These are phyloP conservation scores for Toxonevra muliebris DNA, from an alignment of 2,888 invertebrate species.

Conservation along the genomic window DNA sequence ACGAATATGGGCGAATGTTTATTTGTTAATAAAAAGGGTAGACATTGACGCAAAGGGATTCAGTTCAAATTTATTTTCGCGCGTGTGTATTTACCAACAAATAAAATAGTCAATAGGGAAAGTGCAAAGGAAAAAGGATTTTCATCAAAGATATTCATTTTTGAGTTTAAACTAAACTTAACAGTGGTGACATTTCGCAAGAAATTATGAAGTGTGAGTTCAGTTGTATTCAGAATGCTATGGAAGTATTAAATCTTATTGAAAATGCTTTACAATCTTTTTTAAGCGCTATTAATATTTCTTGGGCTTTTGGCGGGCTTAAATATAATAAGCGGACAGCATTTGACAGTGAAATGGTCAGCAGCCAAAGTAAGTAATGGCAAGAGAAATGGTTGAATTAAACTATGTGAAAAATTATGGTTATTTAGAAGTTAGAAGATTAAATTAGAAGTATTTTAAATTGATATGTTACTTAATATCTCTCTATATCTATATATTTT, in stretches of 20 bases:
- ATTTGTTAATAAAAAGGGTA: too few species aligned
- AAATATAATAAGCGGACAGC: neutral
- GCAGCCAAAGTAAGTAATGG: neutral
- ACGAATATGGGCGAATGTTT: too few species aligned
- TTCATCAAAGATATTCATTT: too few species aligned
- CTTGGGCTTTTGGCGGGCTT: neutral
- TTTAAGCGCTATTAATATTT: neutral
- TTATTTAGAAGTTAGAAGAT: too few species aligned
- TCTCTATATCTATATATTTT: neutral
- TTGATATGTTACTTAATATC: neutral
- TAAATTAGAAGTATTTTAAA: too few species aligned
- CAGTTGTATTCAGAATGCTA: neutral
- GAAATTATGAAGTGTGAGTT: slow-evolving; percentile 1
- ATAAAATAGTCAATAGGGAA: too few species aligned
- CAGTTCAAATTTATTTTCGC: too few species aligned
- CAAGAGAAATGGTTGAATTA: neutral
- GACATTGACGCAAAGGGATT: too few species aligned
- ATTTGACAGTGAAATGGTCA: neutral
- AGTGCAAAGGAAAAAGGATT: too few species aligned
- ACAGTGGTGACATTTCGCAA: neutral
- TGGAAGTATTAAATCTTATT: neutral
- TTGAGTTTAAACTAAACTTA: too few species aligned
- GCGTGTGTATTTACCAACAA: too few species aligned
- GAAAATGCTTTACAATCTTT: neutral
- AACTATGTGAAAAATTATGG: too few species aligned